A percentile compares a stretch with the other conserved stretches of the same genome.
These are phyloP conservation scores for Saturnia pavonia DNA, from an alignment of 2,888 invertebrate genomes.

Conservation along the genomic window DNA sequence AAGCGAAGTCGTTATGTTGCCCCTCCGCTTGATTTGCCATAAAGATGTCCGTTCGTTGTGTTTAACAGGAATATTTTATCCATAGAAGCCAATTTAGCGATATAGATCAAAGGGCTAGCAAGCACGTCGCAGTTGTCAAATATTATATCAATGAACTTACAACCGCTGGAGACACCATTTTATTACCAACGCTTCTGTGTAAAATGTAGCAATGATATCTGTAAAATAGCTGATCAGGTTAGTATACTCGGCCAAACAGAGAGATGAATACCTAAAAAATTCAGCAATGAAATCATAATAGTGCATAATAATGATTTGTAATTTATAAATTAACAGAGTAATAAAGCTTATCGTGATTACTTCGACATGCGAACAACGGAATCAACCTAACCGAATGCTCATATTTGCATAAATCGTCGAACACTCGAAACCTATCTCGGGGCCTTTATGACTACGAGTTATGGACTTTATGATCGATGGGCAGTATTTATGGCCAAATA, in stretches of 20 bases:
- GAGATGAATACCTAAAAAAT: neutral
- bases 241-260: slow-evolving; percentile 19
- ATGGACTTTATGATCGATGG: slow-evolving; percentile 74
- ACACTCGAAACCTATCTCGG: slow-evolving; percentile 23
- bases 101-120: too few species aligned
- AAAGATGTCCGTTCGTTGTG: too few species aligned
- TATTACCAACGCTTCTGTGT: too few species aligned
- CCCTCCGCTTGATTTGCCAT: too few species aligned
- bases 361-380: neutral
- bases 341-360: neutral
- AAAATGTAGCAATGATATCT: too few species aligned
- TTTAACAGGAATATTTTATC: too few species aligned
- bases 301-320: neutral
- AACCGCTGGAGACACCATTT: too few species aligned
- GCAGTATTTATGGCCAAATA: slow-evolving; percentile 68
- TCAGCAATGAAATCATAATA: neutral
- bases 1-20: too few species aligned
- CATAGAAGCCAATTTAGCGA: too few species aligned
- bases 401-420: slow-evolving; percentile 49
- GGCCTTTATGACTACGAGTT: slow-evolving; percentile 61
- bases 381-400: neutral
- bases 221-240: too few species aligned
- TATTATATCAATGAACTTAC: too few species aligned
- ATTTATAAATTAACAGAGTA: neutral
- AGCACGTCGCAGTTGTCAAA: too few species aligned